Evolutionary conservation across 2,888 invertebrate genomes (phyloP), one percentile per base, ranked within the genome.

Genomic region (Erpobdella octoculata): DNA sequence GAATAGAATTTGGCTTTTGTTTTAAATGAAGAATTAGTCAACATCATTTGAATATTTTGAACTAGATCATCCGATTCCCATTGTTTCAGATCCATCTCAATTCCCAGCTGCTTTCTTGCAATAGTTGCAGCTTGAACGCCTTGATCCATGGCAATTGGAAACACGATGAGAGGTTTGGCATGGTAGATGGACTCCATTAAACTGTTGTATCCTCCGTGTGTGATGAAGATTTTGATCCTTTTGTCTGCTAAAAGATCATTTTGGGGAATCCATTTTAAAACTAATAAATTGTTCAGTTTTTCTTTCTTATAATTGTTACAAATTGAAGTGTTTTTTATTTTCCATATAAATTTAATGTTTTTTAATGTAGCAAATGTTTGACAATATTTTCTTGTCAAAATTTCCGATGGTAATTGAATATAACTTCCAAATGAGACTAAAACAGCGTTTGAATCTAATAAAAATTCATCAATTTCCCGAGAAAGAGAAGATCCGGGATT

Each of bases 361-460:
- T 28, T 67, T 46, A 71, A 28, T 12, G 25, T 15, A 21, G 25
- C 36, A 35, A 73, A 73, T 25, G 62, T 58, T 31, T 35, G 28
- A 46, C 73, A 73, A 38, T 71, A 73, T 58, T 71, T 71, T 31
- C 59, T 36, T 5, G 35, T 59, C 31, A 35, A 25, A 21, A 59
- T 38, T 48, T 58, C 58, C 8, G 71, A 66, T 31, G 71, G 15
- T 31, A 48, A 46, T 38, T 73, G 38, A 36, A 73, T 38, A 65
- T 58, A 71, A 58, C 73, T 73, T 21, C 73, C 73, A n/a, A 73
- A 73, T 0, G 73, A 71, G 12, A 73, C 68, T 21, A 71, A 28
- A 6, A 73, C 31, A 36, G 58, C 66, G 9, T 21, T 36, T 25
- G 35, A n/a, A 28, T 72, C 46, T 25, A 46, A 25, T 15, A 72